Conservation (phyloP, 2,113 vertebrate genomes). For the Hemicordylus capensis region DNA sequence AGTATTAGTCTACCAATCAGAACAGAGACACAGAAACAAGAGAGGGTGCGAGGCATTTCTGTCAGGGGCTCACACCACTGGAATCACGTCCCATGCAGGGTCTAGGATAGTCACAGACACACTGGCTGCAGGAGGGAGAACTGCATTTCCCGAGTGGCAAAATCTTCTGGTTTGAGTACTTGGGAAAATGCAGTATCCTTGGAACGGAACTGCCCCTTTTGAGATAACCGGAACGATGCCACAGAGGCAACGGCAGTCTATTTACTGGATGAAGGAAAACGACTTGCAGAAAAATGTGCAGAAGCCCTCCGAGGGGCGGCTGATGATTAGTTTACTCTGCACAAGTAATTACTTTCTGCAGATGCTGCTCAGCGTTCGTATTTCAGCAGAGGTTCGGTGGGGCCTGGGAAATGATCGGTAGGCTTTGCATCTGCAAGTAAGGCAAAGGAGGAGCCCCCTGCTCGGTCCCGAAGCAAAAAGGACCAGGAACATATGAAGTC, state of each 20-base stretch:
- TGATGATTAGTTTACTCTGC: not conserved
- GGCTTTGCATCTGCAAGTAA: not conserved
- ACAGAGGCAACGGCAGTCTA: not conserved
- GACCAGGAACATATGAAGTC: not conserved
- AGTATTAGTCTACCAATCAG: too few species aligned
- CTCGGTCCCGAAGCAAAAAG: too few species aligned
- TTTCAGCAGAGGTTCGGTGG: not conserved
- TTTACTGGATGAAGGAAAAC: too few species aligned
- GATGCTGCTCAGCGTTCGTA: not conserved
- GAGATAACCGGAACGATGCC: not conserved
- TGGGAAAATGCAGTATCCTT: not conserved
- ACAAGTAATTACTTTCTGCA: not conserved
- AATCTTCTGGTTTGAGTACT: not conserved
- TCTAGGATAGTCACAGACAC: not conserved
- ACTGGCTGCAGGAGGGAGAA: not conserved
- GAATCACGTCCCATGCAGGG: not conserved
- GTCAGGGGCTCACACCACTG: too few species aligned
- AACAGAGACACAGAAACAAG: too few species aligned
- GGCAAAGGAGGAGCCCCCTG: too few species aligned
- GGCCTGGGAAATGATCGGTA: not conserved
- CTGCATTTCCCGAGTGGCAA: not conserved
- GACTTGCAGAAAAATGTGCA: too few species aligned
- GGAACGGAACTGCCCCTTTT: not conserved
- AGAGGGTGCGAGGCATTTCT: too few species aligned
- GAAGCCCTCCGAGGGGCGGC: not conserved